Percentiles rank a stretch among this genome's conserved stretches.
Conservation (phyloP, 2,797 vertebrate genomes). For the Etheostoma nigrum region DNA sequence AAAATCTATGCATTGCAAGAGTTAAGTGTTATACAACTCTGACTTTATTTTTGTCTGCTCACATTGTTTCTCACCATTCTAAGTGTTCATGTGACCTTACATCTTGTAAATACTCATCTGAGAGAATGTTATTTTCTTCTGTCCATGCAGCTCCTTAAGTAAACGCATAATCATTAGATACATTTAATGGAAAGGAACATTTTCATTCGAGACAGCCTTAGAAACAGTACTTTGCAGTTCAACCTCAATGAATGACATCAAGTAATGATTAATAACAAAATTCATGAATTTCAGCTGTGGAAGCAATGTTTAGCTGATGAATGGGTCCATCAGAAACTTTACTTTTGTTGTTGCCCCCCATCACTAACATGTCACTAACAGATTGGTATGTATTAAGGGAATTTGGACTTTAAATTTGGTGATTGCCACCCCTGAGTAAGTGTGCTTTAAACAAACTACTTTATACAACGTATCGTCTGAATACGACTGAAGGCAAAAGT, state of each 20-base stretch:
- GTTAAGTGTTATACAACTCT: constrained; percentile 49
- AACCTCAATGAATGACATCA: constrained; percentile 19
- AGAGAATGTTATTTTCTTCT: constrained; percentile 7
- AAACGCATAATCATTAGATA: constrained; percentile 3
- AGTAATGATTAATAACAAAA: neutral
- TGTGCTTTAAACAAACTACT: no score
- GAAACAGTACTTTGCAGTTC: constrained; percentile 11
- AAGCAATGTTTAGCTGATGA: neutral
- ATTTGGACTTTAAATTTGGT: neutral
- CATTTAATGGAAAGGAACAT: constrained; percentile 14
- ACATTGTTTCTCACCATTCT: neutral
- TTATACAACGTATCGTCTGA: neutral
- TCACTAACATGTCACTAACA: neutral
- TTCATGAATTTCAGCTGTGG: neutral
- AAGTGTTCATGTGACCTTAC: neutral
- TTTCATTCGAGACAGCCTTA: constrained; percentile 10
- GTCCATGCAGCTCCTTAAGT: constrained; percentile 17
- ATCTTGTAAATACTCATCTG: neutral
- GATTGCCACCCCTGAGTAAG: no score
- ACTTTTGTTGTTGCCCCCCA: constrained; percentile 5
- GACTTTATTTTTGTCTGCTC: constrained; percentile 1
- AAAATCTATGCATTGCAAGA: constrained; percentile 60
- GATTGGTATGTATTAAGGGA: neutral
- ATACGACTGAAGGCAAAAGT: neutral
- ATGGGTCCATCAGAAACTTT: neutral